Conservation (phyloP, 2,888 invertebrate genomes). For the Rhodophaea formosa region DNA sequence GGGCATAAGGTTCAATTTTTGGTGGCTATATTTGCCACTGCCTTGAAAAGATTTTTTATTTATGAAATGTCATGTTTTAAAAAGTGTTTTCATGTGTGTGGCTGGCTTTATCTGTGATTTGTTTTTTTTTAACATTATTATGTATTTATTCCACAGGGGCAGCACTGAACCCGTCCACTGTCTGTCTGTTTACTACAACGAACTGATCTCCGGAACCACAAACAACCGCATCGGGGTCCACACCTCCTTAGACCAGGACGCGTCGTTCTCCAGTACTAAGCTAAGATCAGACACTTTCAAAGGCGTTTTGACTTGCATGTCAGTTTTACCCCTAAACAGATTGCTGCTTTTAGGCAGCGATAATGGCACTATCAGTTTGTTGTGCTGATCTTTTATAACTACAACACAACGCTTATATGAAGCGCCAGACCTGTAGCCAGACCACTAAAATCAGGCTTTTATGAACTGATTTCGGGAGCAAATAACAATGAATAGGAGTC, state of each 20-base stretch:
- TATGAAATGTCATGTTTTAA: too few relatives aligned
- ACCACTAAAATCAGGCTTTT: too few relatives aligned
- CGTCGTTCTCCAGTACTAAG: slow-evolving; percentile 91
- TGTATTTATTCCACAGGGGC: slow-evolving; percentile 81
- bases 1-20: too few relatives aligned
- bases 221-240: slow-evolving; percentile 96
- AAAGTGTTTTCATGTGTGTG: too few relatives aligned
- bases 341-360: slow-evolving; percentile 95
- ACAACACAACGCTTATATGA: too few relatives aligned
- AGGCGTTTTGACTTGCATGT: slow-evolving; percentile 94
- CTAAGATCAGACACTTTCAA: slow-evolving; percentile 94
- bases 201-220: slow-evolving; percentile 94
- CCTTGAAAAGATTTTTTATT: too few relatives aligned
- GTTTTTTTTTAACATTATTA: background rate
- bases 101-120: too few relatives aligned
- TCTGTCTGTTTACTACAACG: slow-evolving; percentile 88
- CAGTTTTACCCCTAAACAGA: slow-evolving; percentile 93
- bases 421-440: too few relatives aligned
- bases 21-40: too few relatives aligned
- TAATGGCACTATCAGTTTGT: slow-evolving; percentile 90
- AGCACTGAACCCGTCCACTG: slow-evolving; percentile 96
- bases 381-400: slow-evolving; percentile 82
- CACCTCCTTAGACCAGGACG: slow-evolving; percentile 85
- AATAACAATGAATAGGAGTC: too few relatives aligned
- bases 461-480: too few relatives aligned